Percentiles rank a stretch among this genome's conserved stretches.
phyloP scores from a whole-genome alignment of 1,140 invertebrate species.

The Aphis gossypii region DNA sequence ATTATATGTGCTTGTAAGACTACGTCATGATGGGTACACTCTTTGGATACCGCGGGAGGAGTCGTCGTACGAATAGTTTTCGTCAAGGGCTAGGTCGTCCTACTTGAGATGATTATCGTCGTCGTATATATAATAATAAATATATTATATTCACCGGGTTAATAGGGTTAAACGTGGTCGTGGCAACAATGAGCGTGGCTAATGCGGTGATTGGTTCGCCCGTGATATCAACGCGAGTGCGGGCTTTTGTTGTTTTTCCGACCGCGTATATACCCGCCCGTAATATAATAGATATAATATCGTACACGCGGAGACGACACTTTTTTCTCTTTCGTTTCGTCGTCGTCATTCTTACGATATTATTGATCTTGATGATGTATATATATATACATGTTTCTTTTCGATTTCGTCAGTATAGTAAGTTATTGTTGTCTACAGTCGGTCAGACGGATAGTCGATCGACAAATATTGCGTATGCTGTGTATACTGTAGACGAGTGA shows the following conservation, averaged over 20 bases:
- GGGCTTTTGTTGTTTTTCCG: background rate
- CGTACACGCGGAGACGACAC: background rate
- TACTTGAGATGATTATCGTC: conserved; percentile 25
- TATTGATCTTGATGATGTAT: background rate
- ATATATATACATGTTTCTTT: background rate
- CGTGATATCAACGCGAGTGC: background rate
- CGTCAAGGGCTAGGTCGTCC: conserved; percentile 8
- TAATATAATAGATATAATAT: background rate
- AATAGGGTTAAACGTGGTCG: conserved; percentile 31
- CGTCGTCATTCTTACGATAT: background rate
- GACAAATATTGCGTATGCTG: background rate
- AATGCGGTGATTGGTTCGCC: background rate
- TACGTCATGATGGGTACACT: too few relatives aligned
- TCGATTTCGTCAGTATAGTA: conserved; percentile 14
- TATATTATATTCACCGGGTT: background rate
- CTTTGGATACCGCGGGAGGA: background rate
- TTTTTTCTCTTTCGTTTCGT: conserved; percentile 16
- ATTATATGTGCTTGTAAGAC: background rate
- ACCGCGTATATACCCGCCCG: background rate
- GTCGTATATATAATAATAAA: background rate
- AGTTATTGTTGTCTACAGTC: background rate
- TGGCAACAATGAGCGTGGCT: background rate
- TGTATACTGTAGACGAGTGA: background rate
- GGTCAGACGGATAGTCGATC: background rate
- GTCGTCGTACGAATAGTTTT: background rate